Percentiles rank a stretch among this genome's conserved stretches.
Conservation (phyloP, 2,113 vertebrate genomes). For the Epinephelus cyanopodus region DNA sequence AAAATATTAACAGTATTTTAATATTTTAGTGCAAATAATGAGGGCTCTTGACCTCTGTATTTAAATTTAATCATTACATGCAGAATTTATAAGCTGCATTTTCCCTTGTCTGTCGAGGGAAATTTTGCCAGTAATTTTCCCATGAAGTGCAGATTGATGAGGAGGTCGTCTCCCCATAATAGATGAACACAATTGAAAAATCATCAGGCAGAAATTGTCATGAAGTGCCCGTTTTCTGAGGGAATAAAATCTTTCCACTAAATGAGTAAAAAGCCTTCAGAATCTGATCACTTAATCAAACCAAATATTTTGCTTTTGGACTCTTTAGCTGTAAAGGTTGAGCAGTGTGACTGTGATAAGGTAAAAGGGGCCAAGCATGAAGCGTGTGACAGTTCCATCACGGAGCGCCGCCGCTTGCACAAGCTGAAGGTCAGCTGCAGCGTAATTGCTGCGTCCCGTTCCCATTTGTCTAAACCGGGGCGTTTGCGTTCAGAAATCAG, state of each 20-base stretch:
- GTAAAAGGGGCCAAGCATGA: slow-evolving; percentile 41
- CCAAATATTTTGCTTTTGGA: background rate
- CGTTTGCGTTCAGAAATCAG: slow-evolving; percentile 60
- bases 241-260: background rate
- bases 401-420: background rate
- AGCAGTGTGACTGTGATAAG: slow-evolving; percentile 14
- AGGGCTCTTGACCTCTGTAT: slow-evolving; percentile 79
- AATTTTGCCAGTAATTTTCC: slow-evolving; percentile 27
- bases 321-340: slow-evolving; percentile 2
- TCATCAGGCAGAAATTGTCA: background rate
- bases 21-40: slow-evolving; percentile 83
- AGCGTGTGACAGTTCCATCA: slow-evolving; percentile 69
- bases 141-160: background rate
- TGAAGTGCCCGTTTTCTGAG: background rate
- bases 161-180: slow-evolving; percentile 8
- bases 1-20: slow-evolving; percentile 82
- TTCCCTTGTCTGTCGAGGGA: slow-evolving; percentile 50
- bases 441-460: slow-evolving; percentile 41
- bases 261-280: background rate
- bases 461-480: slow-evolving; percentile 69
- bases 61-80: slow-evolving; percentile 81
- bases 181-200: slow-evolving; percentile 34
- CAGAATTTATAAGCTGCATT: slow-evolving; percentile 78
- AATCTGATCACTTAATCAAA: slow-evolving; percentile 2
- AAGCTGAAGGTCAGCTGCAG: slow-evolving; percentile 71